A percentile compares a stretch with the other conserved stretches of the same genome.
Conservation (phyloP, 2,113 vertebrate species). For the Labeo catla region DNA sequence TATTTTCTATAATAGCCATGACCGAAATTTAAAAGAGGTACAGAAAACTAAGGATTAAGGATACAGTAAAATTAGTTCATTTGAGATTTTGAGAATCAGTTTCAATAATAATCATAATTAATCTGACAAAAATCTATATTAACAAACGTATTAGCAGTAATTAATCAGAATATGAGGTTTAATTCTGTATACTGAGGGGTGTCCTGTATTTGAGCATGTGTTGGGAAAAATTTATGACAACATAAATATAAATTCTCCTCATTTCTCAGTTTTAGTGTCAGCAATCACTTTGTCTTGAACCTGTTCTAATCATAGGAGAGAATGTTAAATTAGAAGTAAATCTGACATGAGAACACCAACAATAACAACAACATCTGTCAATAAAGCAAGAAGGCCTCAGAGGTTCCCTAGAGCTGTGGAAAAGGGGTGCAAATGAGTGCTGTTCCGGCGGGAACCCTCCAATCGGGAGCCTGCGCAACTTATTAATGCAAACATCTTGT, state of each 20-base stretch:
- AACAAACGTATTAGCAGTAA: too few species aligned
- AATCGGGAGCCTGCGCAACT: constrained; percentile 27
- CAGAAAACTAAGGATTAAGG: too few species aligned
- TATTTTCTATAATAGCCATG: too few species aligned
- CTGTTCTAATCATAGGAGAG: constrained; percentile 14
- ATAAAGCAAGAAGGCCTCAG: neutral
- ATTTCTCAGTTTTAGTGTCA: neutral
- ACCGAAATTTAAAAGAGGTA: too few species aligned
- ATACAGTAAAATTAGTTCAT: too few species aligned
- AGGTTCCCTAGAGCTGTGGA: constrained; percentile 20
- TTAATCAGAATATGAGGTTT: neutral
- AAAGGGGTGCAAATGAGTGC: constrained; percentile 42
- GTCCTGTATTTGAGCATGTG: neutral
- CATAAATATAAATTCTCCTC: neutral
- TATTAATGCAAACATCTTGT: constrained; percentile 61
- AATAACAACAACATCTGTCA: constrained; percentile 30
- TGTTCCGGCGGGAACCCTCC: neutral
- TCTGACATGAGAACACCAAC: constrained; percentile 1
- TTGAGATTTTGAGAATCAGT: neutral
- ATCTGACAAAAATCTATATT: too few species aligned
- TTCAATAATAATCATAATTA: neutral
- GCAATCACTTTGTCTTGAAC: neutral
- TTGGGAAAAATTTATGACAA: neutral
- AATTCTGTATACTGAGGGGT: too few species aligned
- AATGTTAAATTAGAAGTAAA: constrained; percentile 27